Conservation (phyloP, 2,113 vertebrate genomes). For the Saiga tatarica region DNA sequence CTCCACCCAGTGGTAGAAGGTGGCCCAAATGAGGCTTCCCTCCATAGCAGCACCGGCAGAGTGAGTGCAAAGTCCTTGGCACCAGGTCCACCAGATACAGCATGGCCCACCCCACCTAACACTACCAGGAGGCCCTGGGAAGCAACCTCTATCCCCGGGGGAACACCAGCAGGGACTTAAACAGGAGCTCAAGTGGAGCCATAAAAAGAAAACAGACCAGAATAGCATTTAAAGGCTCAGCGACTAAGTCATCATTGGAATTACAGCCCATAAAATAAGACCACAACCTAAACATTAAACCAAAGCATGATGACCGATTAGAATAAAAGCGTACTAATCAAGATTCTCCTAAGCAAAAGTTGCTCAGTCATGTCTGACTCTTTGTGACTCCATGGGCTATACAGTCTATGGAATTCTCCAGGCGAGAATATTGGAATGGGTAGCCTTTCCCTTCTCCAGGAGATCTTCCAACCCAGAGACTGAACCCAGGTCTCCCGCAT, state of each 20-base stretch:
- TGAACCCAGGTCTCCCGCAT: not conserved
- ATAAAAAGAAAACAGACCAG: not conserved
- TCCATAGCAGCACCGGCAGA: not conserved
- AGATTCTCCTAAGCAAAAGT: not conserved
- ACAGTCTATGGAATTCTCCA: not conserved
- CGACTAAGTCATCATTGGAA: not conserved
- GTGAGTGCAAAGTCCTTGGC: not conserved
- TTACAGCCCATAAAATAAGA: not conserved
- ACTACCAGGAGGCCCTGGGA: not conserved
- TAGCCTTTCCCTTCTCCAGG: not conserved
- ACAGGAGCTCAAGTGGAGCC: not conserved
- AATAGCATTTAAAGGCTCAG: not conserved
- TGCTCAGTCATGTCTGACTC: not conserved
- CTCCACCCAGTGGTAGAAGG: not conserved
- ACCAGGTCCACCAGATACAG: not conserved
- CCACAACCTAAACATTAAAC: not conserved
- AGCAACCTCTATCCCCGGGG: not conserved
- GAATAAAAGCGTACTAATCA: not conserved
- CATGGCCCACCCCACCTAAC: not conserved
- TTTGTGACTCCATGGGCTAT: not conserved
- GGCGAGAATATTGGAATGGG: not conserved
- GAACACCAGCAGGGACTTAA: not conserved
- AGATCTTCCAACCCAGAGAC: not conserved
- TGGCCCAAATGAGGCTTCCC: not conserved
- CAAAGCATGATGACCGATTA: not conserved